Base-by-base conservation (phyloP, 2,888 invertebrate species). In the Chrysomela aeneicollis region DNA sequence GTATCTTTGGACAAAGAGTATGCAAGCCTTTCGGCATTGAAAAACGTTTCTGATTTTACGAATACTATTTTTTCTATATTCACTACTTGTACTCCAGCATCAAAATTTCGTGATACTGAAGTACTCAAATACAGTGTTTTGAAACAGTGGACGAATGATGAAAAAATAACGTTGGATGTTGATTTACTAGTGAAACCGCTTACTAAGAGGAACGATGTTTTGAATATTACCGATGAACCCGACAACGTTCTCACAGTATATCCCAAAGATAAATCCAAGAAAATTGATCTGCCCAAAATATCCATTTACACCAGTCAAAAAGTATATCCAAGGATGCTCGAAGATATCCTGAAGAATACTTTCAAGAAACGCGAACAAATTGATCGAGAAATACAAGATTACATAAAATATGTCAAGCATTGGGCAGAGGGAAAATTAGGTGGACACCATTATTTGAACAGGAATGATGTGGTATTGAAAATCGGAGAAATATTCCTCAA, bases 401-500 rank as follows among this genome's bases (percentile, higher is more conserved):
- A 68, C 35, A 54, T 57, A 0, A 69, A 66, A 50, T 75, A 71
- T 49, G 68, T 74, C 10, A 70, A 71, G 58, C 62, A 71, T n/a
- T 75, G 75, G 75, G 60, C 61, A 5, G 64, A 69, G 0, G 74
- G 73, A 12, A 58, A 53, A 30, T 32, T 74, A 15, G 75, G 74
- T 17, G 75, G 75, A 1, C 68, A 69, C 32, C 74, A 73, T 61
- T 66, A 68, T 10, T 57, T 75, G 19, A 72, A 64, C 6, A 75
- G 73, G 64, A 68, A 67, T 42, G 75, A 74, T 49, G 65, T 73
- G 12, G 42, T 72, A 17, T 62, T 75, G 6, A 75, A 73, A 61
- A 15, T 75, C n/a, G 74, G 72, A 0, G 70, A 75, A 50, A 55
- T 75, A 17, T 59, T 75, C 8, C 54, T 75, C 35, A 55, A 18